Evolutionary conservation across 2,113 vertebrate species (phyloP).

Genomic region (Rhabdornis inornatus): DNA sequence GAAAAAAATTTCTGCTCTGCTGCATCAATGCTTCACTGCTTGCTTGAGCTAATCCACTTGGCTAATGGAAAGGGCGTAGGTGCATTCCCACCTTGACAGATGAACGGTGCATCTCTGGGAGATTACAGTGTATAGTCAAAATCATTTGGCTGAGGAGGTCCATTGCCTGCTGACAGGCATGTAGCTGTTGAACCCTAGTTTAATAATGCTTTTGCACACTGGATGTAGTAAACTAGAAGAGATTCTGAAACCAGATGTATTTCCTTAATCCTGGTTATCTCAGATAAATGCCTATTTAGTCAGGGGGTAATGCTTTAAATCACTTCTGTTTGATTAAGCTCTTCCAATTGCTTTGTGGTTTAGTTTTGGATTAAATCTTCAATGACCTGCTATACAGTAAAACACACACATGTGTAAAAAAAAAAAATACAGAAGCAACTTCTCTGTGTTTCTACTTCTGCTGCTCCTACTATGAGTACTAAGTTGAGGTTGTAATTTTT

Average conservation of each 20-base stretch:
- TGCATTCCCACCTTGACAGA: not conserved
- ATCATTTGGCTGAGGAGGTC: not conserved
- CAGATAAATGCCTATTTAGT: not conserved
- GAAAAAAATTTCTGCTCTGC: not conserved
- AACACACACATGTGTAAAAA: accelerated
- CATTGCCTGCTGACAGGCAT: not conserved
- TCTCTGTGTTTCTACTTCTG: not conserved
- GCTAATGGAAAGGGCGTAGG: not conserved
- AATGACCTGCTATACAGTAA: not conserved
- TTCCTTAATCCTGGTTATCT: not conserved
- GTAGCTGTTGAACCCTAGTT: not conserved
- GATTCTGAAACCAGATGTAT: not conserved
- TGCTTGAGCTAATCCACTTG: not conserved
- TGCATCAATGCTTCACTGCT: not conserved
- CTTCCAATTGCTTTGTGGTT: not conserved
- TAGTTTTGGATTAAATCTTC: not conserved
- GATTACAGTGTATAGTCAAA: not conserved
- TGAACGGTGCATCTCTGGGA: not conserved
- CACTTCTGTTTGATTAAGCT: not conserved
- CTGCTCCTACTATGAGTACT: not conserved
- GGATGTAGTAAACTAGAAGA: not conserved
- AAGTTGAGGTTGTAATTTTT: not conserved
- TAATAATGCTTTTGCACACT: not conserved
- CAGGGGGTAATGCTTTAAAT: not conserved
- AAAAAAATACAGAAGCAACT: not conserved